Percentiles rank a stretch among this genome's conserved stretches.
Evolutionary conservation across 2,113 vertebrate species (phyloP).

Genomic region (Albula goreensis): DNA sequence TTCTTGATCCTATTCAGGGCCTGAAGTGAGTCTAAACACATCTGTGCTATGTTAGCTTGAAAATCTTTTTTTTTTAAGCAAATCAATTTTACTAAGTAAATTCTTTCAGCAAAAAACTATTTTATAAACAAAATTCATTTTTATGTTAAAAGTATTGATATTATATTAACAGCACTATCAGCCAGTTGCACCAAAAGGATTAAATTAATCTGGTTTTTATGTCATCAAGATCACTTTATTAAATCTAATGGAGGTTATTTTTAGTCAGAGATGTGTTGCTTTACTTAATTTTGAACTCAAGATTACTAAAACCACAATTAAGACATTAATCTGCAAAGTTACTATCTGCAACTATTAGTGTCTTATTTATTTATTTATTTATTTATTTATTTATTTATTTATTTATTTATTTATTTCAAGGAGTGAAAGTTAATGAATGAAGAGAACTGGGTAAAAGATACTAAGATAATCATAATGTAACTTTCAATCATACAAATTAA

Average conservation of each 20-base stretch:
- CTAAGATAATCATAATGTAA: too few species aligned
- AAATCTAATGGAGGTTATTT: not conserved
- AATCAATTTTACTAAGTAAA: constrained; percentile 43
- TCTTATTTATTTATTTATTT: too few species aligned
- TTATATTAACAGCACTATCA: not conserved
- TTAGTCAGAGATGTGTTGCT: not conserved
- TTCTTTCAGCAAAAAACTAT: constrained; percentile 23
- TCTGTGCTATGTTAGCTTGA: constrained; percentile 33
- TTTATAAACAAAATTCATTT: not conserved
- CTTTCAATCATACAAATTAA: too few species aligned
- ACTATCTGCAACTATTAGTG: too few species aligned
- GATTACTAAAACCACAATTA: not conserved
- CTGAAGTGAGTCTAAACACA: constrained; percentile 36
- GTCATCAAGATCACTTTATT: too few species aligned
- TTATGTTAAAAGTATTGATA: not conserved
- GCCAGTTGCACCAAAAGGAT: not conserved
- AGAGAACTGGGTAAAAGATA: too few species aligned
- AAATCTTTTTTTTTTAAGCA: constrained; percentile 32
- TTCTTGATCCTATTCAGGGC: constrained; percentile 53
- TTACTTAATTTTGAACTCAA: not conserved
- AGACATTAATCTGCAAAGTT: too few species aligned
- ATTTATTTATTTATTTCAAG: too few species aligned
- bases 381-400: too few species aligned
- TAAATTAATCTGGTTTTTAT: too few species aligned
- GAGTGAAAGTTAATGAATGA: too few species aligned